Evolutionary conservation across 64 coral and sea anemone species (phyloP).

Genomic region (Montipora capricornis): DNA sequence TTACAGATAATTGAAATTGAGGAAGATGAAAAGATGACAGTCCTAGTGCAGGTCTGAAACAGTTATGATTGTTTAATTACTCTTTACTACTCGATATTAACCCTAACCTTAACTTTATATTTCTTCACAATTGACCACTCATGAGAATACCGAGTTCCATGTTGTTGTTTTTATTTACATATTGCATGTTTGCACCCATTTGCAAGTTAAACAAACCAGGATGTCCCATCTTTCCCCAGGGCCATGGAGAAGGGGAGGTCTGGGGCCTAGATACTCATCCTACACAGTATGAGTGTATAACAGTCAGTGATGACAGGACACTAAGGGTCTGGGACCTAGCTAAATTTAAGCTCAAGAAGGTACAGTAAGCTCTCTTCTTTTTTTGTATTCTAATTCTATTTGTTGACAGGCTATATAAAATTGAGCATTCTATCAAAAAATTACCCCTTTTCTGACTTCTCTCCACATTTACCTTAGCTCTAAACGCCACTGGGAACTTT

Average conservation of each 20-base stretch:
- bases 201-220: too few species aligned
- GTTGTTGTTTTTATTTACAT: too few species aligned
- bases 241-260: slow-evolving; percentile 95
- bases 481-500: too few species aligned
- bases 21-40: slow-evolving; percentile 93
- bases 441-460: too few species aligned
- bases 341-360: slow-evolving; percentile 84
- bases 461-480: too few species aligned
- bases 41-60: slow-evolving; percentile 86
- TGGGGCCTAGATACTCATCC: slow-evolving; percentile 99
- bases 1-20: slow-evolving; percentile 94
- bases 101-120: too few species aligned
- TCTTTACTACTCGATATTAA: too few species aligned
- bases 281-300: slow-evolving; percentile 87
- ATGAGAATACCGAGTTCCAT: too few species aligned
- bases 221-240: slow-evolving; percentile 28
- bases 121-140: too few species aligned
- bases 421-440: too few species aligned
- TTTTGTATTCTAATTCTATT: background rate
- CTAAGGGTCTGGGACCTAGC: slow-evolving; percentile 94
- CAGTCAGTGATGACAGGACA: slow-evolving; percentile 97
- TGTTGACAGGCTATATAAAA: too few species aligned
- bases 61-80: background rate
- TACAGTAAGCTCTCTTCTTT: background rate
- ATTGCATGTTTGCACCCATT: too few species aligned